phyloP scores from a whole-genome alignment of 2,888 invertebrate genomes.

The Melipona bicolor region DNA sequence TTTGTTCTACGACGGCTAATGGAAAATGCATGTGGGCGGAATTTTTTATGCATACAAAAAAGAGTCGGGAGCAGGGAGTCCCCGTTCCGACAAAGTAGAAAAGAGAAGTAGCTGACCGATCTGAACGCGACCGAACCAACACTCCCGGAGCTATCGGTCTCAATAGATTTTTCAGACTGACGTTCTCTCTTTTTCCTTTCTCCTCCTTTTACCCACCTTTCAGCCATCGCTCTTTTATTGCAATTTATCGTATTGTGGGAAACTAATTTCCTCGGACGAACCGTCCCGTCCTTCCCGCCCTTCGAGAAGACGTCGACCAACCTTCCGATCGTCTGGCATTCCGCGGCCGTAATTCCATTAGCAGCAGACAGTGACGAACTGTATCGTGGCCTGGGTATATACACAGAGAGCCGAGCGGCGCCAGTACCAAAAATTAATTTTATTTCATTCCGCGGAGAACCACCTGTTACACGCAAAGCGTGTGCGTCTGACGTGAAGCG shows the following conservation, averaged over 20 bases:
- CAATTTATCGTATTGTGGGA: slow-evolving; percentile 53
- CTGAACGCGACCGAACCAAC: not conserved
- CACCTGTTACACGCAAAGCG: slow-evolving; percentile 55
- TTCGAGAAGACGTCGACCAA: slow-evolving; percentile 29
- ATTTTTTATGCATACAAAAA: not conserved
- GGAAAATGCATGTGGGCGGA: not conserved
- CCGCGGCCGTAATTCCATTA: slow-evolving; percentile 50
- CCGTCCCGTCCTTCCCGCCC: not conserved
- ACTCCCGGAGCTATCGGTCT: slow-evolving; percentile 25
- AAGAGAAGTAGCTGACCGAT: not conserved
- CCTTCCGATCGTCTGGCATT: slow-evolving; percentile 22
- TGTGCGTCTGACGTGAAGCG: slow-evolving; percentile 8
- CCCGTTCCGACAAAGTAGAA: not conserved
- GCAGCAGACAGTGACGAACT: slow-evolving; percentile 47
- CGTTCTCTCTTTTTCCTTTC: not conserved
- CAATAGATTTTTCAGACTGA: slow-evolving; percentile 31
- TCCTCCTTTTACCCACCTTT: not conserved
- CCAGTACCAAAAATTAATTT: slow-evolving; percentile 55
- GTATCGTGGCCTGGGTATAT: not conserved
- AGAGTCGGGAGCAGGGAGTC: not conserved
- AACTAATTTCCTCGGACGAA: slow-evolving; percentile 39
- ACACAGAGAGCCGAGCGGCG: not conserved
- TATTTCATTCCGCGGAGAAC: slow-evolving; percentile 51
- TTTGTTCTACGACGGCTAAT: not conserved
- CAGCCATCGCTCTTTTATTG: slow-evolving; percentile 51